Base-by-base conservation (phyloP, 2,113 vertebrate species). In the Uropsilus gracilis region DNA sequence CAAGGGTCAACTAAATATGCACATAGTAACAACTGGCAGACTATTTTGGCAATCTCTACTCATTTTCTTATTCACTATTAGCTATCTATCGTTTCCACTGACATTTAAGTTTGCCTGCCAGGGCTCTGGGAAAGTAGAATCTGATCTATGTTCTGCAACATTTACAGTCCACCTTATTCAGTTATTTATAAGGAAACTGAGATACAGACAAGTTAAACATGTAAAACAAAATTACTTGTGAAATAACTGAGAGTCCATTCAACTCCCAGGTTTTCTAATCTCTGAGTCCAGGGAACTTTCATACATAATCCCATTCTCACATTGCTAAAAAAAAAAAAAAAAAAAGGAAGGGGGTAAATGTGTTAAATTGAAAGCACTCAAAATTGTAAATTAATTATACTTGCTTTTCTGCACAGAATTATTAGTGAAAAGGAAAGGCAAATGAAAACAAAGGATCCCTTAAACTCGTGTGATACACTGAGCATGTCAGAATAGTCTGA, bases 311-410 rank as follows among this genome's bases (percentile, higher is more conserved):
- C 84, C 26, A 71, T 8, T 84, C 14, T 24, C 12, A 39, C 28
- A 46, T 24, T 75, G 84, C n/a, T 91, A 11, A 26, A 28, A 53
- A 87, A 78, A 86, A 73, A 28, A 53, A 87, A 78, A 86, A 73
- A n/a, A n/a, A n/a, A n/a, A n/a, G n/a, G n/a, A n/a, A 44, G 18
- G 2, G 6, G 28, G 68, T 50, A 71, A 86, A 71, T 24, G 28
- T 85, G 46, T 68, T 88, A 86, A 84, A 77, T 2, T 44, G 46
- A 32, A 93, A 77, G 20, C 30, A 28, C 1, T n/a, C n/a, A 46
- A 91, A 94, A 96, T 46, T 66, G n/a, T 68, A 75, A 92, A 86
- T 44, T 10, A 78, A 82, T 7, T 59, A 78, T 4, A 73, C 59
- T 84, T 66, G 18, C 61, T 78, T 55, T 71, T 32, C 39, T 69